phyloP scores from a whole-genome alignment of 2,797 vertebrate genomes.

The Mus minutoides region DNA sequence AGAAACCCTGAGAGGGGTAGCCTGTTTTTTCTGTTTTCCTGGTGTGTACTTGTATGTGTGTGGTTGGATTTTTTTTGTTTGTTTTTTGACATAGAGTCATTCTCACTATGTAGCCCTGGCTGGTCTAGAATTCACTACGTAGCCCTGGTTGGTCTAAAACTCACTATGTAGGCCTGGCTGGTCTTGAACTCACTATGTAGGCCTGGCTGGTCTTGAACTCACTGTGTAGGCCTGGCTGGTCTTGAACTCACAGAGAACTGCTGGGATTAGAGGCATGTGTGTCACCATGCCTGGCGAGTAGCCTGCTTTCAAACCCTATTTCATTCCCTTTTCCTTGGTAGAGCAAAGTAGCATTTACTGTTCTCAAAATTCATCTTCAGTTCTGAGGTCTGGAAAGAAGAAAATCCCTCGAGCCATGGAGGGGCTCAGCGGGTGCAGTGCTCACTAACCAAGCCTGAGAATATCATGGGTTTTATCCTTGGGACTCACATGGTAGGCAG shows the following conservation, averaged over 20 bases:
- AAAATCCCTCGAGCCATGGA: background rate
- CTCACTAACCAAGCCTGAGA: background rate
- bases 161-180: background rate
- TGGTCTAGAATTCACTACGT: background rate
- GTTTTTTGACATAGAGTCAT: background rate
- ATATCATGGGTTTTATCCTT: background rate
- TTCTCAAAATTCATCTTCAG: constrained; percentile 1
- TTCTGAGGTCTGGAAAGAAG: background rate
- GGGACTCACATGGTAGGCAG: background rate
- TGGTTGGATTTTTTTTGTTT: background rate
- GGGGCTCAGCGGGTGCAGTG: background rate
- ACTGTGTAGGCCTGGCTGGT: background rate
- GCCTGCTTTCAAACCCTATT: background rate
- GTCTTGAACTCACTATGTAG: background rate
- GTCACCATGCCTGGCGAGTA: background rate
- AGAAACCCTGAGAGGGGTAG: background rate
- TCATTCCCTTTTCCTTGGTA: background rate
- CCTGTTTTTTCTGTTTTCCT: background rate
- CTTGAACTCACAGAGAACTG: background rate
- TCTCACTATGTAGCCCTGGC: background rate
- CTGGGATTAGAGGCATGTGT: background rate
- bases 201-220: background rate
- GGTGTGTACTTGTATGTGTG: too few species aligned
- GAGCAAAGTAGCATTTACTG: background rate
- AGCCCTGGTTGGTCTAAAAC: background rate